A percentile compares a stretch with the other conserved stretches of the same genome.
phyloP scores from a whole-genome alignment of 53 echinoderm and acorn worm species.

The Arbacia lixula region DNA sequence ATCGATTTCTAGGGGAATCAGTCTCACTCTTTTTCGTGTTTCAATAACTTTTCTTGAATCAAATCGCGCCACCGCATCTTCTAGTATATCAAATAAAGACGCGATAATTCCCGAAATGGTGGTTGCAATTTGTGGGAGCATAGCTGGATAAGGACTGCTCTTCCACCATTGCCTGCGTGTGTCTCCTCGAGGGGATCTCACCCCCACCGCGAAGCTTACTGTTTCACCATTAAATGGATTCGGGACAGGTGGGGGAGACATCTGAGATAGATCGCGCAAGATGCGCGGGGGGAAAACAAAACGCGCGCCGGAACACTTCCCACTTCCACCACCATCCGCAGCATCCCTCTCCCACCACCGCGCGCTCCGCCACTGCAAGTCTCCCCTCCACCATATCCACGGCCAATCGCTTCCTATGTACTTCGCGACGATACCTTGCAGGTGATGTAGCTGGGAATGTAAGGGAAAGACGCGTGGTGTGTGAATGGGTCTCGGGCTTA shows the following conservation, averaged over 20 bases:
- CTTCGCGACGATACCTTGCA: background rate
- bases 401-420: background rate
- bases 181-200: constrained; percentile 2
- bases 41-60: too few species aligned
- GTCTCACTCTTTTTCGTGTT: too few species aligned
- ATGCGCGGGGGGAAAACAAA: background rate
- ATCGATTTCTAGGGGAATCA: too few species aligned
- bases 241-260: constrained; percentile 22
- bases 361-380: background rate
- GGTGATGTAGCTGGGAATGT: background rate
- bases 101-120: too few species aligned
- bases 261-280: constrained; percentile 12
- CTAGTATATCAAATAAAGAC: too few species aligned
- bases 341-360: background rate
- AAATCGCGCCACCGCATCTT: too few species aligned
- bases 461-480: background rate
- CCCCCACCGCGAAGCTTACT: constrained; percentile 11
- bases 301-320: constrained; percentile 6
- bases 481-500: too few species aligned
- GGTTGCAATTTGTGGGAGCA: too few species aligned
- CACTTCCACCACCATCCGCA: background rate
- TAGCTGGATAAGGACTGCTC: too few species aligned
- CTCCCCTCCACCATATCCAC: too few species aligned
- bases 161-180: background rate
- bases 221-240: constrained; percentile 53